Evolutionary conservation across 2,113 vertebrate genomes (phyloP).

Genomic region (Alligator sinensis): DNA sequence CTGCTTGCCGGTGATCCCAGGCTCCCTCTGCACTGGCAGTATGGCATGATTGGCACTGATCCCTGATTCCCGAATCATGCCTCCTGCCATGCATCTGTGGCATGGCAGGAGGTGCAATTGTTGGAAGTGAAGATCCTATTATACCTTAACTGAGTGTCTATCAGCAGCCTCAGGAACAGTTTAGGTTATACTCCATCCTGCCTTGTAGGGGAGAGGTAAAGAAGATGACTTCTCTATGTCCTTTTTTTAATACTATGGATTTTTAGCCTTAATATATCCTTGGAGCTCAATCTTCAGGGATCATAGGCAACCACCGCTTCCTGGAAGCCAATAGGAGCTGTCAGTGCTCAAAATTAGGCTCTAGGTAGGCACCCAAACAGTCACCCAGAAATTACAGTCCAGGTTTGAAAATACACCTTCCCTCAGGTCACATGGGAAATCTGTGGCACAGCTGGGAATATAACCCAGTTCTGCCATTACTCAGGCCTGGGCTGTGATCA

Average conservation of each 20-base stretch:
- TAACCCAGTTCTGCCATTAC: background rate
- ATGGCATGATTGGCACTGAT: no score
- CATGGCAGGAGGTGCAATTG: no score
- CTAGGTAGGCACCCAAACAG: background rate
- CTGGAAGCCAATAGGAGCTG: background rate
- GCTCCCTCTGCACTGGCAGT: no score
- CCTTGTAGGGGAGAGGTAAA: no score
- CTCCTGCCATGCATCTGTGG: no score
- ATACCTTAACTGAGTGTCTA: no score
- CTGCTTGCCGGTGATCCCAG: no score
- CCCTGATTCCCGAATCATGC: no score
- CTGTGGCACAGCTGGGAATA: slow-evolving; percentile 23
- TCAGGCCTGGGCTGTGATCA: slow-evolving; percentile 42
- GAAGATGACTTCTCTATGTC: no score
- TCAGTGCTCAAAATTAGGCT: background rate
- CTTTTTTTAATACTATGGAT: background rate
- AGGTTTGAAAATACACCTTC: slow-evolving; percentile 32
- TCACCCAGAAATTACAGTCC: background rate
- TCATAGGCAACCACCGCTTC: background rate
- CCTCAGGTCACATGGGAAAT: background rate
- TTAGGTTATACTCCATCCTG: no score
- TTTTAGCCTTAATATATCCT: background rate
- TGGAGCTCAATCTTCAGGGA: background rate
- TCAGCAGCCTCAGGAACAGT: no score
- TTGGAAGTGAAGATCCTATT: no score